phyloP scores from a whole-genome alignment of 2,888 invertebrate genomes.

The Ornithoptera priamus region DNA sequence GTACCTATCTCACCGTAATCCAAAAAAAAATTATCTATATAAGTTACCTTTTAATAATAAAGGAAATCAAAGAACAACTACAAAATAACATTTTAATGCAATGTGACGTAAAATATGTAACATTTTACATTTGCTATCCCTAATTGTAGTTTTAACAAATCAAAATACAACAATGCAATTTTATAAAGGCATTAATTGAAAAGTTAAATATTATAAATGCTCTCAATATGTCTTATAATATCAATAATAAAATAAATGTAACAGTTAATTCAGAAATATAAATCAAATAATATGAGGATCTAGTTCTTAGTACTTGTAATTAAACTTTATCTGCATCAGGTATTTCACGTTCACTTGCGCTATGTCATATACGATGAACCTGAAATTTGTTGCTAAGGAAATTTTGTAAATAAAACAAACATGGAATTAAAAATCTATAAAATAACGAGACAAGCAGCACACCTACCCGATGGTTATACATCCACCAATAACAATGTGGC shows the following conservation, averaged over 20 bases:
- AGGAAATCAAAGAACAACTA: neutral
- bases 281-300: neutral
- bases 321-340: conserved; percentile 91
- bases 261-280: neutral
- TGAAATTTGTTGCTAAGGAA: conserved; percentile 56
- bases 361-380: conserved; percentile 96
- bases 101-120: neutral
- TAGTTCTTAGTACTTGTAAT: conserved; percentile 82
- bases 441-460: no score
- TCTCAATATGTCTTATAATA: neutral
- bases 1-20: no score
- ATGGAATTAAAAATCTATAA: neutral
- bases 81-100: neutral
- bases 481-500: no score
- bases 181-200: neutral
- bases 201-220: neutral
- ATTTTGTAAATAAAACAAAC: conserved; percentile 14
- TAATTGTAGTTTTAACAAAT: neutral
- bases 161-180: neutral
- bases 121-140: neutral
- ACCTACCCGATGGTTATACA: no score
- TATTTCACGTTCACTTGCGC: conserved; percentile 96
- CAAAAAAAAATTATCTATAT: no score
- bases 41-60: no score
- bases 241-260: neutral